These are phyloP conservation scores for Polypterus bichir DNA, from an alignment of 2,113 vertebrate genomes.

Conservation along the genomic window DNA sequence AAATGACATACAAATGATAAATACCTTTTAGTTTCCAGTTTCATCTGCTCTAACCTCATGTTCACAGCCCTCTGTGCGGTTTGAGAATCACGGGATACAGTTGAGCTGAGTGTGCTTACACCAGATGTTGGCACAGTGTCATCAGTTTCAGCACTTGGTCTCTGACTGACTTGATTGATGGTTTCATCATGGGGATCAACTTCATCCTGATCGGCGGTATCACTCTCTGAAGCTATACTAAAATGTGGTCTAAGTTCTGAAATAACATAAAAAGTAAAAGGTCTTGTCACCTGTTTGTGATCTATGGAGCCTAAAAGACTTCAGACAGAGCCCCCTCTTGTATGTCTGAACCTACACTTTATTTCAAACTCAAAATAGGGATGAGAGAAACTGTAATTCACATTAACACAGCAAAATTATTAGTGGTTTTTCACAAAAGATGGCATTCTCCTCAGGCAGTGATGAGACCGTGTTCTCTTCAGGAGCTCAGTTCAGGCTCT, in stretches of 20 bases:
- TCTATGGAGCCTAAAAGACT: neutral
- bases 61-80: conserved; percentile 67
- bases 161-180: conserved; percentile 46
- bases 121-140: conserved; percentile 87
- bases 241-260: conserved; percentile 89
- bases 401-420: too few relatives aligned
- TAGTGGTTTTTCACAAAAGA: neutral
- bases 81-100: conserved; percentile 74
- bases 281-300: neutral
- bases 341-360: too few relatives aligned
- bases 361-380: too few relatives aligned
- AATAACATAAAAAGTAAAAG: neutral
- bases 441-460: neutral
- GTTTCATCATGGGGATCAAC: conserved; percentile 51
- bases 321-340: too few relatives aligned
- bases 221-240: conserved; percentile 89
- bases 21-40: conserved; percentile 88
- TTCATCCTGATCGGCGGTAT: conserved; percentile 81
- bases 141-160: conserved; percentile 54
- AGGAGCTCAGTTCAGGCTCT: neutral
- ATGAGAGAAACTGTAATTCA: too few relatives aligned
- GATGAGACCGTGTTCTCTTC: neutral
- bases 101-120: conserved; percentile 95
- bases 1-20: too few relatives aligned
- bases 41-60: conserved; percentile 82